Evolutionary conservation across 2,797 vertebrate species (phyloP).

Genomic region (Eidolon dupreanum): DNA sequence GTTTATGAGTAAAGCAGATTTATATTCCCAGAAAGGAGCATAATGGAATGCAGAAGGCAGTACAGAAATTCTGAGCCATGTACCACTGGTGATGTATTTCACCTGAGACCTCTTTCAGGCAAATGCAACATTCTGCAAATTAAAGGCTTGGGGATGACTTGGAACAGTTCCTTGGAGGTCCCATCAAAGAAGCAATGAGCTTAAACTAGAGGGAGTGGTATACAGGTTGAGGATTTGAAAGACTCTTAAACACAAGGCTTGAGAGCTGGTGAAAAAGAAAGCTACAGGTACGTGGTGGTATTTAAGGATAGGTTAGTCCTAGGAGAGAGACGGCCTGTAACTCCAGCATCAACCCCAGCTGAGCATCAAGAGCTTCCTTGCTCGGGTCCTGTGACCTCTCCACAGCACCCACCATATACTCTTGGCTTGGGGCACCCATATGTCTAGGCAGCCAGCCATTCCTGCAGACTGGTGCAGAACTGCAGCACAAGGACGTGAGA

Average conservation of each 20-base stretch:
- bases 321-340: not conserved
- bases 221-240: not conserved
- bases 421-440: not conserved
- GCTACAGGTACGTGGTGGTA: too few species aligned
- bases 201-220: not conserved
- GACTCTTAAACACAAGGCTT: not conserved
- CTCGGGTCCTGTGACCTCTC: not conserved
- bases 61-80: not conserved
- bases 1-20: constrained; percentile 51
- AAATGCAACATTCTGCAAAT: constrained; percentile 19
- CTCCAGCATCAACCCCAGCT: rapidly evolving
- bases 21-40: constrained; percentile 55
- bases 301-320: not conserved
- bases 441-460: not conserved
- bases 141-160: not conserved
- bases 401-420: too few species aligned
- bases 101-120: not conserved
- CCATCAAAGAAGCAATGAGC: not conserved
- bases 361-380: not conserved
- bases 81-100: not conserved
- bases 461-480: not conserved
- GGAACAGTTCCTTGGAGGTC: not conserved
- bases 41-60: not conserved
- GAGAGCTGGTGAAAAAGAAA: not conserved
- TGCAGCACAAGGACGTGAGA: rapidly evolving